These are phyloP conservation scores for Alviniconcha strummeri DNA, from an alignment of 2,888 invertebrate genomes.

Conservation along the genomic window DNA sequence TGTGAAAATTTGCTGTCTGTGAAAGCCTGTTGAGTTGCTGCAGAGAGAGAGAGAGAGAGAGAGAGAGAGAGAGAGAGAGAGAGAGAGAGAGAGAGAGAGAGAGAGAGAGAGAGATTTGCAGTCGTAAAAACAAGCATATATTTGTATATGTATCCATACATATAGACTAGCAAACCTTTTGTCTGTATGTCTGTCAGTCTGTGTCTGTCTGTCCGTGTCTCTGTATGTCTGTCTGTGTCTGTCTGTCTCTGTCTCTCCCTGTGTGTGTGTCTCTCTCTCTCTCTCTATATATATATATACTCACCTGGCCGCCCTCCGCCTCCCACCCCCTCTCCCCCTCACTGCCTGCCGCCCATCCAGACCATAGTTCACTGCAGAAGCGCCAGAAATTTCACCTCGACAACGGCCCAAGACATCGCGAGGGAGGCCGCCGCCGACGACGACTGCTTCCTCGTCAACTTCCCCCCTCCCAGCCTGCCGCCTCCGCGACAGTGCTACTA, in stretches of 20 bases:
- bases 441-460: slow-evolving; percentile 28
- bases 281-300: no score
- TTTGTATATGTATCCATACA: no score
- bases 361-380: background rate
- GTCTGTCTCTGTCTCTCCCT: background rate
- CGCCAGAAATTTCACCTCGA: background rate
- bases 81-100: no score
- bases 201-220: background rate
- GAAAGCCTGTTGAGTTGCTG: no score
- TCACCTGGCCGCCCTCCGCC: no score
- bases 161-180: background rate
- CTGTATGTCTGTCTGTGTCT: background rate
- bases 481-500: slow-evolving; percentile 31
- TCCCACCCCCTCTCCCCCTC: no score
- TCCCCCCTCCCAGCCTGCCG: slow-evolving; percentile 31
- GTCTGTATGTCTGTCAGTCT: background rate
- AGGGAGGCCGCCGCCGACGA: background rate
- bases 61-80: no score
- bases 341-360: background rate
- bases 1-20: no score
- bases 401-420: background rate
- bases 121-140: no score
- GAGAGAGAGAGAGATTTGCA: no score
- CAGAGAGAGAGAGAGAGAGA: no score
- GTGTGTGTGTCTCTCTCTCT: no score